phyloP scores from a whole-genome alignment of 1,140 invertebrate genomes.

The Bilobella aurantiaca region DNA sequence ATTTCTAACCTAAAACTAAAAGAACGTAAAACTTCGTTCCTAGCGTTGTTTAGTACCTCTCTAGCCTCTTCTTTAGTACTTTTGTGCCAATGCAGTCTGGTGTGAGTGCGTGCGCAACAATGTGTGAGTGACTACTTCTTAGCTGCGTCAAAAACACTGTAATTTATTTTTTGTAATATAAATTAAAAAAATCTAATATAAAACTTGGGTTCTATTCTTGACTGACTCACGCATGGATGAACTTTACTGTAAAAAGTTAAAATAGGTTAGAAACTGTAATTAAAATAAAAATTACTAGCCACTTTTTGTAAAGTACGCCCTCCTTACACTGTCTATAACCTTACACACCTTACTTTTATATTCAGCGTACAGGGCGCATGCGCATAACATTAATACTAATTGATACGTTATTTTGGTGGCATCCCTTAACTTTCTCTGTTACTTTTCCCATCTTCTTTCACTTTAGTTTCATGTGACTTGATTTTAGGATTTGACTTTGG shows the following conservation, averaged over 20 bases:
- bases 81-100: neutral
- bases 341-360: no score
- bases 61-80: neutral
- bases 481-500: neutral
- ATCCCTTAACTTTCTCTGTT: no score
- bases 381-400: no score
- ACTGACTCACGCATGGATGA: neutral
- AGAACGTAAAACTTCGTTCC: neutral
- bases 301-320: no score
- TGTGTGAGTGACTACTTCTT: neutral
- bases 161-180: neutral
- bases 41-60: neutral
- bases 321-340: no score
- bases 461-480: neutral
- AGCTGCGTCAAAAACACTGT: neutral
- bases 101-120: neutral
- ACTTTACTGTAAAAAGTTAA: no score
- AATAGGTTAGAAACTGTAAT: no score
- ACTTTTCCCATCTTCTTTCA: neutral
- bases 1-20: neutral
- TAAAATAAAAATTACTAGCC: no score
- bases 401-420: no score
- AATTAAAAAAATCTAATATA: neutral
- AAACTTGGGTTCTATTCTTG: neutral
- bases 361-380: no score